Evolutionary conservation across 1,140 invertebrate species (phyloP), one percentile per base, ranked within the genome.

Genomic region (Pseudomyrmex sp.): DNA sequence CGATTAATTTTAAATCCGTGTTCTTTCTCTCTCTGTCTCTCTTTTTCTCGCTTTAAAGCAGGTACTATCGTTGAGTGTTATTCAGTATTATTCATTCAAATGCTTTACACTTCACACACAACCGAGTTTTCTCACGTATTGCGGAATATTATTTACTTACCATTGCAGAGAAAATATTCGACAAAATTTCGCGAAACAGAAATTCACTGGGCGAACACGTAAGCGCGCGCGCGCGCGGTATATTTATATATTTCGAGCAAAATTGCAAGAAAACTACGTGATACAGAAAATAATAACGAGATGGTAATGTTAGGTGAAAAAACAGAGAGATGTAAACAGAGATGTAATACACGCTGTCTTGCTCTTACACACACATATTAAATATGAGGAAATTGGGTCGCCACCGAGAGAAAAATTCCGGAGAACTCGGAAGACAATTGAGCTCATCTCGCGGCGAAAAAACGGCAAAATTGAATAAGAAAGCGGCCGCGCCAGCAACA

Each of bases 391-490:
- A 35, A 35, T 35, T 35, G 48, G 4, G 61, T 62, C 3, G 10
- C 1, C 5, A 7, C 35, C 0, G 35, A 35, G 5, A 72, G 18
- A 56, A 10, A 58, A 63, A 12, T 48, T 50, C 23, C 26, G 15
- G 50, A 63, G 15, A 26, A 52, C 23, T 65, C 12, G 20, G 35
- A n/a, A 63, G 48, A 63, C 20, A 63, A 35, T n/a, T 12, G 44
- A 10, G 35, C 5, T 35, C 35, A 35, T 1, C 12, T 9, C 50
- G 48, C 35, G 35, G 35, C 35, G 12, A 56, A 52, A 10, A 66
- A 68, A 56, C 50, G 23, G 23, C 7, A 10, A 65, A 58, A 58
- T 58, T 26, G 59, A 52, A 44, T 65, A 65, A 79, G 18, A 48
- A 58, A 68, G 18, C 50, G 35, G 35, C 13, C 13, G 48, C n/a